Percentiles rank a stretch among this genome's conserved stretches.
phyloP scores from a whole-genome alignment of 1,140 invertebrate genomes.

The Pseudomyrmex flavicornis region DNA sequence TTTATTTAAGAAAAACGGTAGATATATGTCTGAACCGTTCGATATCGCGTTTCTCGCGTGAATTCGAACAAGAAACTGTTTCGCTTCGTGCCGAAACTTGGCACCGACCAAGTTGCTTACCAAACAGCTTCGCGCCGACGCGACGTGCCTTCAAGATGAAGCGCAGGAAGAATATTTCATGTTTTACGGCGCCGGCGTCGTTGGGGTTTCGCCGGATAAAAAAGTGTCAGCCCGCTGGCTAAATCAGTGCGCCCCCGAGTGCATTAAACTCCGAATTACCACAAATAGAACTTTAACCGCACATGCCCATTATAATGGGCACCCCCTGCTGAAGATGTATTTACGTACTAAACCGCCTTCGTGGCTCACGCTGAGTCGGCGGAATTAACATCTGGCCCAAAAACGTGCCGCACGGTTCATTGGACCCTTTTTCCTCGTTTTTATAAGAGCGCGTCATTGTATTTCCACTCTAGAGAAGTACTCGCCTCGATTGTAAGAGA shows the following conservation, averaged over 20 bases:
- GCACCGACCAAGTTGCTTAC: neutral
- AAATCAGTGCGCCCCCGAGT: constrained; percentile 79
- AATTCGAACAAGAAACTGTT: neutral
- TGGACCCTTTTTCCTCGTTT: constrained; percentile 64
- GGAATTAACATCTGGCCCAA: constrained; percentile 83
- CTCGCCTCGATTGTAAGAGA: constrained; percentile 14
- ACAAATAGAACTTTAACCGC: constrained; percentile 85
- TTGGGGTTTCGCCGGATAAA: constrained; percentile 69
- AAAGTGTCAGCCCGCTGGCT: constrained; percentile 74
- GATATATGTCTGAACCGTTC: no score
- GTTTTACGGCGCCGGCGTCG: constrained; percentile 75
- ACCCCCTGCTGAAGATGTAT: constrained; percentile 84
- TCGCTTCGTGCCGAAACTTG: neutral
- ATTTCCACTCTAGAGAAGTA: neutral
- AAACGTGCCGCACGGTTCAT: constrained; percentile 75
- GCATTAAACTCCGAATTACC: constrained; percentile 85
- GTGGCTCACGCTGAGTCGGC: constrained; percentile 83
- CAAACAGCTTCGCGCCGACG: neutral
- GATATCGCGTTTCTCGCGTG: neutral
- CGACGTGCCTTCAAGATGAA: constrained; percentile 44
- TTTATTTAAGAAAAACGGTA: constrained; percentile 5
- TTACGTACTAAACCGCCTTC: constrained; percentile 83
- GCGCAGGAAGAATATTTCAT: constrained; percentile 81
- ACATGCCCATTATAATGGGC: constrained; percentile 84
- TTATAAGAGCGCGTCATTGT: constrained; percentile 48